Evolutionary conservation across 2,113 vertebrate genomes (phyloP), one percentile per base, ranked within the genome.

Genomic region (Calypte anna): DNA sequence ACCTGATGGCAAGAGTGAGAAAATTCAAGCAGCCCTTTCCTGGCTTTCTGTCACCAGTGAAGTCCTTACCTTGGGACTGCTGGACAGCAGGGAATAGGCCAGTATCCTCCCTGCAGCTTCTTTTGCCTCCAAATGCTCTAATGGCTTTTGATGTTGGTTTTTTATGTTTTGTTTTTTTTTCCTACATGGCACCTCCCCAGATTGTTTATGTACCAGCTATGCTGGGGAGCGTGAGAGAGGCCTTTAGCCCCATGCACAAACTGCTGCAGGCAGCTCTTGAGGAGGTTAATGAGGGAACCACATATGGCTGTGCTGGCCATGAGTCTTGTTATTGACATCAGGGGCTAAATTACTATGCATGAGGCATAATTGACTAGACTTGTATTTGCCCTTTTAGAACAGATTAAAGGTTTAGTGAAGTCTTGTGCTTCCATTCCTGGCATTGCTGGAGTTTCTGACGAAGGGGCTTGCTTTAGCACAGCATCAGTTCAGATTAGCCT

Each of bases 351-450:
- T 74, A 76, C 91, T 82, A 14, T 94, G 84, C 58, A 28, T 67
- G 59, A 96, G 57, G n/a, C 55, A 30, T 70, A 43, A 66, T 93
- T 92, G 54, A 66, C 59, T 85, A n/a, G 95, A 33, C 48, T 94
- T 46, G 12, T 36, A 25, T 43, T 88, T 94, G 77, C 62, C 62
- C 86, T 93, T 94, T 69, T 23, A 91, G 61, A 93, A 44, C 63
- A 80, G 94, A 62, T 95, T 93, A 80, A 83, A 93, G 91, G 69
- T 95, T 93, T 94, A 83, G 51, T 61, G 18, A 69, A 72, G 69
- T 62, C 91, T 89, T 66, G 10, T 85, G 85, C 89, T 95, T 91
- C 7, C 2, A 6, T 89, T 96, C 72, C 50, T 86, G 79, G 72
- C 38, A 55, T 91, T 54, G n/a, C 55, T 76, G 92, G 38, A 57